A percentile compares a stretch with the other conserved stretches of the same genome.
These are phyloP conservation scores for Formica aserva DNA, from an alignment of 2,888 invertebrate genomes.

Conservation along the genomic window DNA sequence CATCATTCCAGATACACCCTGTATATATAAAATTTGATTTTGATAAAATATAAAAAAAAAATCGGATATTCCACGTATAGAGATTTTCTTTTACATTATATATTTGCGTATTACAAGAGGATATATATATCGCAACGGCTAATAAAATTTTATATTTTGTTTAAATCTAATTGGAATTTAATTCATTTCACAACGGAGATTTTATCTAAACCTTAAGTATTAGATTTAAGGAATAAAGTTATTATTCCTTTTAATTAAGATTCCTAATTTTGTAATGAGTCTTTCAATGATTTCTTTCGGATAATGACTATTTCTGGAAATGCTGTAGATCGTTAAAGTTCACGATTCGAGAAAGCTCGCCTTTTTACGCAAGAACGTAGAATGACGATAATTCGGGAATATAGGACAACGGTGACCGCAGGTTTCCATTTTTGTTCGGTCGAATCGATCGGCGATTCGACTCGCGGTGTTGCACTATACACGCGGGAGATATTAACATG, in stretches of 20 bases:
- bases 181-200: neutral
- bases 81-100: neutral
- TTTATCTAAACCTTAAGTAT: neutral
- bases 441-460: slow-evolving; percentile 27
- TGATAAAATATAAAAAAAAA: neutral
- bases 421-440: slow-evolving; percentile 23
- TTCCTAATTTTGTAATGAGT: neutral
- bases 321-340: neutral
- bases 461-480: neutral
- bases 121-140: neutral
- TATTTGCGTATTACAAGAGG: too few relatives aligned
- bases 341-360: neutral
- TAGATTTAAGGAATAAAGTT: neutral
- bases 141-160: neutral
- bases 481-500: slow-evolving; percentile 27
- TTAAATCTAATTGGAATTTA: neutral
- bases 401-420: neutral
- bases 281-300: neutral
- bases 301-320: slow-evolving; percentile 5
- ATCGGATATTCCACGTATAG: neutral
- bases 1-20: too few relatives aligned
- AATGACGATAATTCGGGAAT: neutral
- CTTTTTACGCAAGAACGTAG: neutral
- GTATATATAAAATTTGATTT: neutral
- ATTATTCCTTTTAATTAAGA: neutral